Percentiles rank a stretch among this genome's conserved stretches.
These are phyloP conservation scores for Mugil cephalus DNA, from an alignment of 2,113 vertebrate genomes.

Conservation along the genomic window DNA sequence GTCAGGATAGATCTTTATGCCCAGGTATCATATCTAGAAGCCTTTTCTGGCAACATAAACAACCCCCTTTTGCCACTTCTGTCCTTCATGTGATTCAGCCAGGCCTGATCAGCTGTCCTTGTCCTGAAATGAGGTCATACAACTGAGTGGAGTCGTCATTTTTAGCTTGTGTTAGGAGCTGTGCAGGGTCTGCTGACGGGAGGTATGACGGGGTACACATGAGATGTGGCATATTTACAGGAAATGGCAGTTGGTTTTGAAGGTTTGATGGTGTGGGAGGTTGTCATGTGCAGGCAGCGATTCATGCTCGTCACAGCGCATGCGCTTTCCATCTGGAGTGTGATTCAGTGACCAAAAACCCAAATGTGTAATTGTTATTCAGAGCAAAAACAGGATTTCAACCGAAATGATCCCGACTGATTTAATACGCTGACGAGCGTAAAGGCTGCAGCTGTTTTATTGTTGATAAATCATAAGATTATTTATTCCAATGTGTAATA, in stretches of 20 bases:
- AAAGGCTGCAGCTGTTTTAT: too few relatives aligned
- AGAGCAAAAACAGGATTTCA: neutral
- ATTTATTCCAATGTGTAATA: too few relatives aligned
- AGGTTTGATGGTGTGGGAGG: slow-evolving; percentile 14
- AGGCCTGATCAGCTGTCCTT: neutral
- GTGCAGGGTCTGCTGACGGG: slow-evolving; percentile 12
- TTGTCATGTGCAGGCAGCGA: slow-evolving; percentile 13
- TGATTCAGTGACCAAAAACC: slow-evolving; percentile 6
- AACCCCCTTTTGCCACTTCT: neutral
- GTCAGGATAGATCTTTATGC: neutral
- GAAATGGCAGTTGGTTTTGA: neutral
- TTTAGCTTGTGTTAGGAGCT: slow-evolving; percentile 27
- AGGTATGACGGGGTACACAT: too few relatives aligned
- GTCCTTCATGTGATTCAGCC: neutral
- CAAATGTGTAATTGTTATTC: slow-evolving; percentile 1
- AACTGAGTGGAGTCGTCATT: neutral
- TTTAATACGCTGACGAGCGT: neutral
- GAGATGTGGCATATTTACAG: neutral
- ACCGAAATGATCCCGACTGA: neutral
- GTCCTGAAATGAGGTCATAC: slow-evolving; percentile 41
- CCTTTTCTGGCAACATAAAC: neutral
- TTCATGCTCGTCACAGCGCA: neutral
- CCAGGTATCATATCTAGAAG: neutral
- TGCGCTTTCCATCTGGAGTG: slow-evolving; percentile 38
- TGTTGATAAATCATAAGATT: too few relatives aligned